phyloP scores from a whole-genome alignment of 1,140 invertebrate species.

The Phymorhynchus buccinoides region DNA sequence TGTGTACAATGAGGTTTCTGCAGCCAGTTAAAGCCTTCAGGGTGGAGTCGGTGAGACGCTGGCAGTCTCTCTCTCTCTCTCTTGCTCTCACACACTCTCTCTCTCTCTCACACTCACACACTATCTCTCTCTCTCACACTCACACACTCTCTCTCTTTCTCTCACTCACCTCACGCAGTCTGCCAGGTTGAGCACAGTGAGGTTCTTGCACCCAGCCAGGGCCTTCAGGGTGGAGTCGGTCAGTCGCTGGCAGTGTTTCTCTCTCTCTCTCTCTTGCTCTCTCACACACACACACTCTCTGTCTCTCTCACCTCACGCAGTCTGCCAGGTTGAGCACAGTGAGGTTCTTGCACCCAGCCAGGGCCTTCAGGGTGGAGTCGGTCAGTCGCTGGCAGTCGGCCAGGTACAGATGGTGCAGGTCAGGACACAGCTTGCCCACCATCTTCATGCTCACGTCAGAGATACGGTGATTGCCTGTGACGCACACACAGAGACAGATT shows the following conservation, averaged over 20 bases:
- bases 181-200: conserved; percentile 71
- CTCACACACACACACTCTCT: background rate
- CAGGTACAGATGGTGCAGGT: conserved; percentile 70
- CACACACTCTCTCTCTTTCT: background rate
- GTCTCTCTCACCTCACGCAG: conserved; percentile 67
- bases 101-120: too few relatives aligned
- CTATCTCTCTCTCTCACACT: too few relatives aligned
- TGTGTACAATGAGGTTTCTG: too few relatives aligned
- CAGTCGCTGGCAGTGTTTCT: conserved; percentile 65
- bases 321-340: conserved; percentile 72
- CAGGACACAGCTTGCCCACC: conserved; percentile 64
- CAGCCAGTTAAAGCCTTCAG: too few relatives aligned
- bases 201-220: conserved; percentile 62
- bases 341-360: conserved; percentile 65
- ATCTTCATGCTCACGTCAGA: conserved; percentile 67
- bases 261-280: too few relatives aligned
- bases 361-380: conserved; percentile 67
- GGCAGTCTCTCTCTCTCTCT: too few relatives aligned
- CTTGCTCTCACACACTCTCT: too few relatives aligned
- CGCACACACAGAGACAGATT: too few relatives aligned
- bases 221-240: conserved; percentile 70
- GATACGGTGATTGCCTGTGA: conserved; percentile 68
- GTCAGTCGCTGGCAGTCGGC: conserved; percentile 71
- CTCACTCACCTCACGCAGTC: conserved; percentile 71
- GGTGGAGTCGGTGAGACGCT: too few relatives aligned